These are phyloP conservation scores for Delphinus delphis DNA, from an alignment of 2,113 vertebrate species.

Conservation along the genomic window DNA sequence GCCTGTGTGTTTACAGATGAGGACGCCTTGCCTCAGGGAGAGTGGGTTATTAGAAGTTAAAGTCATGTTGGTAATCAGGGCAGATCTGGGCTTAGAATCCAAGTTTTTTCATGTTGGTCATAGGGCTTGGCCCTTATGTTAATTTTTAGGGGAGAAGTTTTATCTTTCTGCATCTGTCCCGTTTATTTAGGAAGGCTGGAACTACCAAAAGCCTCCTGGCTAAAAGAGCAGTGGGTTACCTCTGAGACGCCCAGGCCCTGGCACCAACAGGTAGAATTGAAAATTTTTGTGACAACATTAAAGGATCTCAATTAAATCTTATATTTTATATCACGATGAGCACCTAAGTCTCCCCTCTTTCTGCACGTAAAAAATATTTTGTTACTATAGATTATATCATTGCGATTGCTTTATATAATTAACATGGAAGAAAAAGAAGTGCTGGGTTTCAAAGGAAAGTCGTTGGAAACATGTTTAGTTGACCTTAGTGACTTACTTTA, in stretches of 20 bases:
- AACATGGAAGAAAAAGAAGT: conserved; percentile 35
- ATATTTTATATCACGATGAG: not conserved
- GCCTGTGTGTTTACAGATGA: not conserved
- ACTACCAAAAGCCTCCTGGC: not conserved
- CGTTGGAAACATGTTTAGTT: conserved; percentile 56
- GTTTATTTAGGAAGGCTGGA: not conserved
- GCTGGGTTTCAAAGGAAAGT: conserved; percentile 44
- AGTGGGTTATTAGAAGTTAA: not conserved
- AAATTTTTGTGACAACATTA: not conserved
- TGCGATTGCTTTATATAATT: conserved; percentile 50
- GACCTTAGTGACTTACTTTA: conserved; percentile 54
- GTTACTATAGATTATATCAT: not conserved
- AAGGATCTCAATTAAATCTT: not conserved
- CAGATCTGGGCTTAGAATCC: not conserved
- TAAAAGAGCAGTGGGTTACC: not conserved
- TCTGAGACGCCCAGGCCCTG: not conserved
- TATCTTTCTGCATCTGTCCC: not conserved
- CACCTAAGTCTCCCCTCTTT: not conserved
- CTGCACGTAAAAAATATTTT: not conserved
- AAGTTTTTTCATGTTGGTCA: not conserved
- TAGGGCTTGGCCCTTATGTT: not conserved
- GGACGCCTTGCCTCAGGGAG: not conserved
- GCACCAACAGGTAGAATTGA: not conserved
- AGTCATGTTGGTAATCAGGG: not conserved
- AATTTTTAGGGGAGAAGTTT: not conserved